Evolutionary conservation across 2,888 invertebrate genomes (phyloP).

Genomic region (Cheilosia pagana): DNA sequence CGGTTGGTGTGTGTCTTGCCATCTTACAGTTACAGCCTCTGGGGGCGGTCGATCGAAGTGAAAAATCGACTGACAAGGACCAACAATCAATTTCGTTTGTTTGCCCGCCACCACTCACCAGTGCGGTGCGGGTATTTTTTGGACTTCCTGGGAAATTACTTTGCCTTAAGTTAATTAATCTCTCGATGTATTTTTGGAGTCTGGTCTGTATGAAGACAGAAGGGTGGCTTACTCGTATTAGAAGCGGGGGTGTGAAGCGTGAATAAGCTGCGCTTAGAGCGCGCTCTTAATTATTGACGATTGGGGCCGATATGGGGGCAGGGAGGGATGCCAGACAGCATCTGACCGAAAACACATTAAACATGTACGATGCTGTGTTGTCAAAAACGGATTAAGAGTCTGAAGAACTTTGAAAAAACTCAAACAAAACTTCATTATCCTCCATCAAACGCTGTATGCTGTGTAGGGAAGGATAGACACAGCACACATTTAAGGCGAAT

Average conservation of each 20-base stretch:
- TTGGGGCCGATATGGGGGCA: neutral
- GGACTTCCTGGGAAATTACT: conserved; percentile 79
- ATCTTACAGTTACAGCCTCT: neutral
- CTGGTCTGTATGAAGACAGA: neutral
- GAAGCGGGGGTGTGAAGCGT: conserved; percentile 45
- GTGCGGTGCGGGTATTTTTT: conserved; percentile 53
- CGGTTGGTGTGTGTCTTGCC: conserved; percentile 52
- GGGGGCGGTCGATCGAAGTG: conserved; percentile 57
- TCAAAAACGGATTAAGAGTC: conserved; percentile 55
- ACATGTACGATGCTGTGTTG: conserved; percentile 46
- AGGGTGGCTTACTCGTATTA: conserved; percentile 33
- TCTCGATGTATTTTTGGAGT: conserved; percentile 71
- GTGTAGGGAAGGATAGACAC: conserved; percentile 21
- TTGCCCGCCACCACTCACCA: conserved; percentile 33
- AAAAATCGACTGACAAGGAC: conserved; percentile 77
- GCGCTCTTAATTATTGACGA: conserved; percentile 67
- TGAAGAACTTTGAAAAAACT: conserved; percentile 68
- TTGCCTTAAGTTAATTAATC: conserved; percentile 83
- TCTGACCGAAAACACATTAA: conserved; percentile 49
- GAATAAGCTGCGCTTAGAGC: conserved; percentile 67
- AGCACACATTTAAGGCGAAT: conserved; percentile 59
- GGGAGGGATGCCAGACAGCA: conserved; percentile 38
- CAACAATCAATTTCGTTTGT: conserved; percentile 76
- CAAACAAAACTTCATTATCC: conserved; percentile 74
- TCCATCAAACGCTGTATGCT: conserved; percentile 61